phyloP scores from a whole-genome alignment of 2,888 invertebrate species.

The Acleris emargana region DNA sequence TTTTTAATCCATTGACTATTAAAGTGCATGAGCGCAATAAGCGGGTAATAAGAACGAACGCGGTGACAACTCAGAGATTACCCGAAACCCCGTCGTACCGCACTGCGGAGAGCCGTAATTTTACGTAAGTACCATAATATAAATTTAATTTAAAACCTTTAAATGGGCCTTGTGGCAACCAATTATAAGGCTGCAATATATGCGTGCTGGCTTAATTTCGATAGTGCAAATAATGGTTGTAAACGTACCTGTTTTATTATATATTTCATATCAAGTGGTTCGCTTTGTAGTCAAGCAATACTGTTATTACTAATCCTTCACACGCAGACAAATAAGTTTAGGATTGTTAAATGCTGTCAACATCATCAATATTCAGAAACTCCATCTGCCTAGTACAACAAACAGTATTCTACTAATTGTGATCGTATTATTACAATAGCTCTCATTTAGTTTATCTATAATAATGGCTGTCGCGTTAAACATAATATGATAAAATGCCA shows the following conservation, averaged over 20 bases:
- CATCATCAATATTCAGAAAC: too few relatives aligned
- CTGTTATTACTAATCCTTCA: too few relatives aligned
- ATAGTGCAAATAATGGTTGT: constrained; percentile 36
- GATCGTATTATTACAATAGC: too few relatives aligned
- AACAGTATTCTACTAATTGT: too few relatives aligned
- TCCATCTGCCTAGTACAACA: too few relatives aligned
- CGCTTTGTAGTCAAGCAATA: too few relatives aligned
- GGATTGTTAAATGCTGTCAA: too few relatives aligned
- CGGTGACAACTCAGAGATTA: constrained; percentile 67
- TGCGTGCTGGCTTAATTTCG: constrained; percentile 23
- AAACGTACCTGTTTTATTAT: neutral
- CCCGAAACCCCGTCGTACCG: constrained; percentile 56
- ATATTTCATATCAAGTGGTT: too few relatives aligned
- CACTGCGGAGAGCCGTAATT: constrained; percentile 67
- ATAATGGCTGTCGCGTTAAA: too few relatives aligned
- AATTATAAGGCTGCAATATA: constrained; percentile 45
- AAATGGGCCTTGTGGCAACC: constrained; percentile 51
- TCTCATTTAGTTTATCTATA: too few relatives aligned
- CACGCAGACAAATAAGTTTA: too few relatives aligned
- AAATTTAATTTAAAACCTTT: constrained; percentile 63
- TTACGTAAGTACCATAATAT: constrained; percentile 61
- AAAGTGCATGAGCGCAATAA: constrained; percentile 47
- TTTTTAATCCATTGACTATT: constrained; percentile 37
- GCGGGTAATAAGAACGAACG: constrained; percentile 64
- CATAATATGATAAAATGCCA: too few relatives aligned